Conservation (phyloP, 2,797 vertebrate genomes). For the Malurus leucopterus region DNA sequence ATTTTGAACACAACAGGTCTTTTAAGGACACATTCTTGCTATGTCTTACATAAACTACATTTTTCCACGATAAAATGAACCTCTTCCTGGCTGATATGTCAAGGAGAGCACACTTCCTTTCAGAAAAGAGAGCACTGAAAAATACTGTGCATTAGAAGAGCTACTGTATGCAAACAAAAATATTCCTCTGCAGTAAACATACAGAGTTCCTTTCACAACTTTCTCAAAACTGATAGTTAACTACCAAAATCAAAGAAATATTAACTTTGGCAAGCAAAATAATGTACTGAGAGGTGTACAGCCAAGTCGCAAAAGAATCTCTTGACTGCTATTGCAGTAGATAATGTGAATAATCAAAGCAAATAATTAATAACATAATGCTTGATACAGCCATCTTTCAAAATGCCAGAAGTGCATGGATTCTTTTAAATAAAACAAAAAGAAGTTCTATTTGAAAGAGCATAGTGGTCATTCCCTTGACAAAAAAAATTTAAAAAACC, state of each 20-base stretch:
- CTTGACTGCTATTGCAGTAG: not conserved
- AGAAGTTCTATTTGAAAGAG: not conserved
- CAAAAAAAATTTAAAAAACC: not conserved
- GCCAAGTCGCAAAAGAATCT: not conserved
- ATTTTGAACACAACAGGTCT: not conserved
- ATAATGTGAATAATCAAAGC: not conserved
- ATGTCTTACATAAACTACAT: not conserved
- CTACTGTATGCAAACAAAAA: not conserved
- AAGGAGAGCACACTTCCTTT: not conserved
- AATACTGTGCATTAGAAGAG: not conserved
- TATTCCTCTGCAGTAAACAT: not conserved
- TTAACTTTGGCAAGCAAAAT: not conserved
- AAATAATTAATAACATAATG: not conserved
- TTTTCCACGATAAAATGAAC: not conserved
- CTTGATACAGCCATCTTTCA: not conserved
- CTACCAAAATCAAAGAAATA: not conserved
- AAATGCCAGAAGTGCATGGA: not conserved
- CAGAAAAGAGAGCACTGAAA: not conserved
- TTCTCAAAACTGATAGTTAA: conserved; percentile 9
- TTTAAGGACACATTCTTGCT: not conserved
- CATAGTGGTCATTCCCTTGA: not conserved
- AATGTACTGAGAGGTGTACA: not conserved
- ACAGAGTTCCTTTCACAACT: not conserved
- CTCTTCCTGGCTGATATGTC: not conserved
- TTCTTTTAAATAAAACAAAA: not conserved